Evolutionary conservation across 2,113 vertebrate species (phyloP), one percentile per base, ranked within the genome.

Genomic region (Ia io): DNA sequence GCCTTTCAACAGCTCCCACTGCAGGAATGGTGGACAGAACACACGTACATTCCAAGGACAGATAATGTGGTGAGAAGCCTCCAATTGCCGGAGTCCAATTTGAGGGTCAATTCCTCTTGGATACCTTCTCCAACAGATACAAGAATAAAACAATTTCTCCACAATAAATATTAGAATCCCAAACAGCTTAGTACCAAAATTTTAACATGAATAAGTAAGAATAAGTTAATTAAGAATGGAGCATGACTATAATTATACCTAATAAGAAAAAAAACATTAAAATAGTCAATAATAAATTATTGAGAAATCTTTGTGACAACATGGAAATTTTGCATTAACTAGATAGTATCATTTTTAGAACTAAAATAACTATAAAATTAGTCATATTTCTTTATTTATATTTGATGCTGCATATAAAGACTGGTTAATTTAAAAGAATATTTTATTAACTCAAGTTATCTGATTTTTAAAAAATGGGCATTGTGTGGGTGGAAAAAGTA

Each of bases 291-390:
- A 95, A 90, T 73, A 47, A 95, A 84, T 96, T 96, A 63, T 87
- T 92, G 84, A 93, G 94, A 97, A 90, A 67, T 89, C 25, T 94
- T 96, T 93, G 86, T 97, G 79, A 80, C 14, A 94, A 11, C 1
- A 84, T 6, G 96, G 12, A 71, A 44, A 67, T 71, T 87, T 78
- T 67, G 79, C 3, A 65, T 88, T 70, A 80, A 74, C 56, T 30
- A 61, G 30, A 22, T 47, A 49, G 23, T 40, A 90, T 71, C 14
- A 0, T 1, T 87, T 95, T 94, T 94, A 97, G 96, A 97, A 86
- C 94, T 96, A 95, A 96, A 93, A 94, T 0, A 1, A 91, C 96
- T 95, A 83, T 94, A 97, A 84, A 98, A 97, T 84, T 20, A 93
- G 94, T 32, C 18, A 63, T 22, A 28, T 70, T 92, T 95, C 71